These are phyloP conservation scores for Meteorus sp. DNA, from an alignment of 1,140 invertebrate genomes.

Conservation along the genomic window DNA sequence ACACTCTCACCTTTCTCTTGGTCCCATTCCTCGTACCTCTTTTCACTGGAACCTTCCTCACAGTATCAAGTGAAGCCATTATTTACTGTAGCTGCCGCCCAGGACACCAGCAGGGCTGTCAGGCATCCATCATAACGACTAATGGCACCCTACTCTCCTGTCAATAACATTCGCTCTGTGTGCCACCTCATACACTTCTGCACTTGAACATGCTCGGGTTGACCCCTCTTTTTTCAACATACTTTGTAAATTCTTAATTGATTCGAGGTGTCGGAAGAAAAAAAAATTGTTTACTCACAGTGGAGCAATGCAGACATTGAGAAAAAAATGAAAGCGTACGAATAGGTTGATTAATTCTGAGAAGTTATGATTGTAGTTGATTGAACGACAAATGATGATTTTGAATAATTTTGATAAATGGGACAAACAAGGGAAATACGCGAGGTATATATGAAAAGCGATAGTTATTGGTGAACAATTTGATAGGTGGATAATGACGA, in stretches of 20 bases:
- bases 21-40: too few species aligned
- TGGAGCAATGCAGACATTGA: too few species aligned
- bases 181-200: conserved; percentile 34
- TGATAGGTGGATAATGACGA: conserved; percentile 58
- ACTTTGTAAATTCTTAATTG: conserved; percentile 10
- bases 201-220: conserved; percentile 32
- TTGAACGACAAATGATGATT: too few species aligned
- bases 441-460: too few species aligned
- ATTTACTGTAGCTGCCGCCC: conserved; percentile 58
- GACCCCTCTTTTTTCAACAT: conserved; percentile 15
- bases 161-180: conserved; percentile 57
- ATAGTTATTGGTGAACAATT: conserved; percentile 56
- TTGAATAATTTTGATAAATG: too few species aligned
- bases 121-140: conserved; percentile 59
- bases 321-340: too few species aligned
- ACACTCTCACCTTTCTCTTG: too few species aligned
- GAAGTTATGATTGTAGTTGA: too few species aligned
- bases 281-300: too few species aligned
- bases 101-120: conserved; percentile 54
- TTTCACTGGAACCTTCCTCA: conserved; percentile 52
- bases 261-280: too few species aligned
- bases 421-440: too few species aligned
- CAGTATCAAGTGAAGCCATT: conserved; percentile 56
- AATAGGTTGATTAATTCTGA: too few species aligned
- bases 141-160: conserved; percentile 57